These are phyloP conservation scores for Heterotis niloticus DNA, from an alignment of 2,113 vertebrate genomes.

Conservation along the genomic window DNA sequence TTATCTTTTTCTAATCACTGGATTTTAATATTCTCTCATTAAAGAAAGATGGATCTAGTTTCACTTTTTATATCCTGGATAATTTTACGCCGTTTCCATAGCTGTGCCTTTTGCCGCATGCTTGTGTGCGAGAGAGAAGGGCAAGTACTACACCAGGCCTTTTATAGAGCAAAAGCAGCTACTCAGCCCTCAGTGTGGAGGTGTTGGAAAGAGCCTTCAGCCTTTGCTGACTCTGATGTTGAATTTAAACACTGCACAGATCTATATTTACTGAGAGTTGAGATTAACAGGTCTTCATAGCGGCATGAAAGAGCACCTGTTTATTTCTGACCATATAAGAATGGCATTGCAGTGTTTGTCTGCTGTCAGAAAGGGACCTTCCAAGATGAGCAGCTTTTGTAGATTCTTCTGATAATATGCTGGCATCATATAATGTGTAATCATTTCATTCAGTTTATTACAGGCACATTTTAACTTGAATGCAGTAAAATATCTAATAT, in stretches of 20 bases:
- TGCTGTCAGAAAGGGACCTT: slow-evolving; percentile 1
- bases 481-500: neutral
- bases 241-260: slow-evolving; percentile 41
- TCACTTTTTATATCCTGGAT: no score
- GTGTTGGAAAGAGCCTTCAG: neutral
- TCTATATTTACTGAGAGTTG: slow-evolving; percentile 61
- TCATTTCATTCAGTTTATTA: neutral
- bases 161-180: neutral
- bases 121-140: neutral
- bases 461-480: neutral
- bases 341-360: neutral
- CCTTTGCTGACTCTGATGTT: slow-evolving; percentile 20
- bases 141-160: neutral
- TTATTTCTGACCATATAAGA: slow-evolving; percentile 49
- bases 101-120: no score
- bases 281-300: slow-evolving; percentile 55
- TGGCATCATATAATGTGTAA: neutral
- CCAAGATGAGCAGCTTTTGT: neutral
- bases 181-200: neutral
- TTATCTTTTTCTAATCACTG: no score
- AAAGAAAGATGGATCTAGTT: no score
- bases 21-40: no score
- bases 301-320: slow-evolving; percentile 57
- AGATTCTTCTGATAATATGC: neutral
- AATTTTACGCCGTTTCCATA: no score